phyloP scores from a whole-genome alignment of 2,888 invertebrate species.

The Nysson spinosus region DNA sequence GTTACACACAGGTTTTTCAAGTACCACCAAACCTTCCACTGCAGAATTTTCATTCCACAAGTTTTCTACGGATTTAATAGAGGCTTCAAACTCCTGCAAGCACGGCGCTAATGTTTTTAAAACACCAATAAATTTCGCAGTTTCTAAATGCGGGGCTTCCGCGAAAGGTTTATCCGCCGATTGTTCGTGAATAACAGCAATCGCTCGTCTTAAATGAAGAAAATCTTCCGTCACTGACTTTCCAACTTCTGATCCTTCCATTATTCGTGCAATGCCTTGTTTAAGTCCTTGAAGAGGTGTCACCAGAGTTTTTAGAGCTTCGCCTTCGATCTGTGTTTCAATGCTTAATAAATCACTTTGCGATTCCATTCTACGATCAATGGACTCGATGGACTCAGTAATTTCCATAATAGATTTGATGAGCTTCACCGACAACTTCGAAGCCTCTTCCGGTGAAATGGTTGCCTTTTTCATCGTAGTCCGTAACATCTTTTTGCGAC shows the following conservation, averaged over 20 bases:
- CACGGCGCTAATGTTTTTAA: conserved; percentile 23
- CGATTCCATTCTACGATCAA: conserved; percentile 45
- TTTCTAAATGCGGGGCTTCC: conserved; percentile 41
- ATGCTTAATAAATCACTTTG: conserved; percentile 26
- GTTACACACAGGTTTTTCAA: conserved; percentile 41
- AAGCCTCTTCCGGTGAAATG: conserved; percentile 19
- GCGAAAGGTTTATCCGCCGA: conserved; percentile 47
- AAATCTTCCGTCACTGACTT: conserved; percentile 59
- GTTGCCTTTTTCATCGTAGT: background rate
- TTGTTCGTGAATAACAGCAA: conserved; percentile 64
- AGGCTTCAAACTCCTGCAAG: conserved; percentile 30
- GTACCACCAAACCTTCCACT: conserved; percentile 23
- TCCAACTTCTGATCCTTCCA: conserved; percentile 13
- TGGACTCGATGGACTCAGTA: conserved; percentile 40
- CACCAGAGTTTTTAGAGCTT: conserved; percentile 39
- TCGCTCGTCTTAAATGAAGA: conserved; percentile 58
- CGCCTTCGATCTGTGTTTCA: conserved; percentile 45
- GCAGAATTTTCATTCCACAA: conserved; percentile 31
- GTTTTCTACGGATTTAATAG: conserved; percentile 14
- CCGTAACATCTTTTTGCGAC: background rate
- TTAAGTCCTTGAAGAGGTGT: conserved; percentile 45
- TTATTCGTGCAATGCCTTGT: conserved; percentile 24
- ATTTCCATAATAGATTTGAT: conserved; percentile 28
- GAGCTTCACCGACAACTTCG: conserved; percentile 28
- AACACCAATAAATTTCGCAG: conserved; percentile 9